These are phyloP conservation scores for Amphipyra berbera DNA, from an alignment of 2,888 invertebrate species.

Conservation along the genomic window DNA sequence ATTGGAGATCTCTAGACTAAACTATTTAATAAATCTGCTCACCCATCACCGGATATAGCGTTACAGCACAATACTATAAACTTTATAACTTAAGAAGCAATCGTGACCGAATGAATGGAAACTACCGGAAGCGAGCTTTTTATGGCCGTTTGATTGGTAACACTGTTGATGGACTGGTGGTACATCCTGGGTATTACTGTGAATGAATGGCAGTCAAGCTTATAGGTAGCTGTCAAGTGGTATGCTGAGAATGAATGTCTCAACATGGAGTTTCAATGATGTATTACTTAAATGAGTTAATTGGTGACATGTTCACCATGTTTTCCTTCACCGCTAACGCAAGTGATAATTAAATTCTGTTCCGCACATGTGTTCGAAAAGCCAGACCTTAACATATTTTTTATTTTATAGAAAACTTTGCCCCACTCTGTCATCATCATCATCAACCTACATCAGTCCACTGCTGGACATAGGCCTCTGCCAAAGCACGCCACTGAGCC, in stretches of 20 bases:
- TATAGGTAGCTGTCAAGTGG: background rate
- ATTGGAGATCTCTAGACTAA: no score
- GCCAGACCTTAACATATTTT: no score
- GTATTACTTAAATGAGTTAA: background rate
- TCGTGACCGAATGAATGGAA: constrained; percentile 47
- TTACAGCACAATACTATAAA: constrained; percentile 34
- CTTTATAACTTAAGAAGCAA: constrained; percentile 38
- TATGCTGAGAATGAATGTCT: background rate
- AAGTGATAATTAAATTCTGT: no score
- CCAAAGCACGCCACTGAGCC: no score
- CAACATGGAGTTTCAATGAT: background rate
- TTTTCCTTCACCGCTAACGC: no score
- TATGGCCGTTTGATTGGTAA: constrained; percentile 53
- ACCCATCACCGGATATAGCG: constrained; percentile 27
- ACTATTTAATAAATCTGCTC: background rate
- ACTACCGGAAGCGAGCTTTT: constrained; percentile 37
- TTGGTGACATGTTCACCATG: no score
- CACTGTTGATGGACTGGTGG: constrained; percentile 35
- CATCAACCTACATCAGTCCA: no score
- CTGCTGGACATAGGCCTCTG: no score
- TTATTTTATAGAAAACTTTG: no score
- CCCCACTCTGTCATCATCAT: no score
- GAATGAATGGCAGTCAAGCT: constrained; percentile 26
- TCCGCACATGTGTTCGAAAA: no score
- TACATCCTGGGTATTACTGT: constrained; percentile 35